These are phyloP conservation scores for Cyprinodon tularosa DNA, from an alignment of 2,113 vertebrate species.

Conservation along the genomic window DNA sequence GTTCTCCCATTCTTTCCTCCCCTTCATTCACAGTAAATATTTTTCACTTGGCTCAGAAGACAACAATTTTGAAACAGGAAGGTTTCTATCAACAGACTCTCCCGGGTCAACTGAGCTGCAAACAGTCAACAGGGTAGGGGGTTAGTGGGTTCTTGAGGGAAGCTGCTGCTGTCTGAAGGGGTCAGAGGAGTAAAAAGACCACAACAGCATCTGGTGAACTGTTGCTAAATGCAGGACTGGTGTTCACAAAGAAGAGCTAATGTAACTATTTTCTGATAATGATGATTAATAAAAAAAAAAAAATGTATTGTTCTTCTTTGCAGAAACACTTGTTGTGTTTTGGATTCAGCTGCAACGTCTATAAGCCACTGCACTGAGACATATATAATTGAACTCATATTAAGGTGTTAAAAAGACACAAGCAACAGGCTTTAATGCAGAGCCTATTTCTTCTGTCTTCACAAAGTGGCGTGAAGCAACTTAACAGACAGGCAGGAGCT, in stretches of 20 bases:
- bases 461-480: background rate
- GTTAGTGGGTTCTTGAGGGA: constrained; percentile 15
- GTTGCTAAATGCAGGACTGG: background rate
- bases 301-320: background rate
- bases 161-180: constrained; percentile 21
- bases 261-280: too few species aligned
- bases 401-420: background rate
- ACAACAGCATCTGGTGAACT: constrained; percentile 28
- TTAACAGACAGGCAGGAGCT: background rate
- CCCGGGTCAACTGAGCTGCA: constrained; percentile 33
- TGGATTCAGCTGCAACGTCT: background rate
- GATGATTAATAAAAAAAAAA: background rate
- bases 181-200: constrained; percentile 8
- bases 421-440: background rate
- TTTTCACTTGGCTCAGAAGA: constrained; percentile 29
- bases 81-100: constrained; percentile 56
- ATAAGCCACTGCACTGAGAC: background rate
- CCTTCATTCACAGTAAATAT: constrained; percentile 52
- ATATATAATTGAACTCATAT: background rate
- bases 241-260: background rate
- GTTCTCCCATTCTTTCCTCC: constrained; percentile 35
- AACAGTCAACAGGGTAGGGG: constrained; percentile 5
- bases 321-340: background rate
- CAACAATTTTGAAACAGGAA: constrained; percentile 58
- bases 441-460: background rate